Evolutionary conservation across 2,797 vertebrate species (phyloP).

Genomic region (Scleropages formosus): DNA sequence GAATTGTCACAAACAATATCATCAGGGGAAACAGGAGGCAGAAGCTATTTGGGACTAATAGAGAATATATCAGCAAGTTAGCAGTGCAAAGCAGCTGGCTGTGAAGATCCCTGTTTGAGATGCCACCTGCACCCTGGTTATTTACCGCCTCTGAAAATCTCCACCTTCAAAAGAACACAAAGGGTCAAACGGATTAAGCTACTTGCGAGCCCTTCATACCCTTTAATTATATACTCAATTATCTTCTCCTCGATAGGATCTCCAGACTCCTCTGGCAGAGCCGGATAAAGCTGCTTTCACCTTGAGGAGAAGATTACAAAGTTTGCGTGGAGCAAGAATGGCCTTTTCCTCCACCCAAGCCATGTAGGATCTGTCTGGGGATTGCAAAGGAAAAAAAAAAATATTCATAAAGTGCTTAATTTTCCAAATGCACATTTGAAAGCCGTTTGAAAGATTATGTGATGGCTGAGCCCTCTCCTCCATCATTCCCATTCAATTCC

Average conservation of each 20-base stretch:
- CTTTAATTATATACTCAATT: constrained; percentile 25
- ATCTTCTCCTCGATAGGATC: constrained; percentile 15
- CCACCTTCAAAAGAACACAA: constrained; percentile 18
- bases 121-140: constrained; percentile 7
- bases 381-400: neutral
- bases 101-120: constrained; percentile 13
- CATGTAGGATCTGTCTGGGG: neutral
- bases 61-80: neutral
- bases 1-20: neutral
- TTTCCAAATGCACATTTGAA: neutral
- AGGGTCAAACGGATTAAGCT: constrained; percentile 20
- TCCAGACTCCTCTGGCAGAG: constrained; percentile 10
- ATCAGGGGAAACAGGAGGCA: neutral
- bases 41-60: neutral
- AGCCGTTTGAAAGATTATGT: neutral
- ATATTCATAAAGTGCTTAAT: constrained; percentile 3
- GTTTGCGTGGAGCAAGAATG: constrained; percentile 3
- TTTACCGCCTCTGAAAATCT: constrained; percentile 6
- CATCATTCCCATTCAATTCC: constrained; percentile 10
- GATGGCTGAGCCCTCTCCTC: constrained; percentile 1
- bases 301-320: constrained; percentile 26
- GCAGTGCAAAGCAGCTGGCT: neutral
- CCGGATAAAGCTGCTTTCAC: constrained; percentile 23
- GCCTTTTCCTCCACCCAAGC: constrained; percentile 10
- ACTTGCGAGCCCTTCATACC: constrained; percentile 18